Conservation (phyloP, 2,888 invertebrate species). For the Trissolcus japonicus region DNA sequence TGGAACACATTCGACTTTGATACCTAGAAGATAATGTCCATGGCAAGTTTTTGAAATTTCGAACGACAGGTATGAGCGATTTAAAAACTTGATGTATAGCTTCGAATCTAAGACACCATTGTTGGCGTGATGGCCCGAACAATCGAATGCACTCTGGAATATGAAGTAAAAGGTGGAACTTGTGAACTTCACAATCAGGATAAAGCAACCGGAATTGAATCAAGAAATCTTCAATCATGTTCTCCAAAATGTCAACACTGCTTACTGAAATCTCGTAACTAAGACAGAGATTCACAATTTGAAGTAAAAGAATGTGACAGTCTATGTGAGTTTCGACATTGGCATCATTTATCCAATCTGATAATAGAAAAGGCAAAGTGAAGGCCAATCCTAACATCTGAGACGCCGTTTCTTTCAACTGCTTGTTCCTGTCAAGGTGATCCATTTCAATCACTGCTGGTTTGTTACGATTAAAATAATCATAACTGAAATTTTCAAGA, state of each 20-base stretch:
- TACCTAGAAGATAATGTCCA: constrained; percentile 43
- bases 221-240: constrained; percentile 1
- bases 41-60: constrained; percentile 54
- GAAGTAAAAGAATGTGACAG: constrained; percentile 2
- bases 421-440: constrained; percentile 12
- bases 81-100: constrained; percentile 51
- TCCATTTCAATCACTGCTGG: constrained; percentile 26
- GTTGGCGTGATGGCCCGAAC: constrained; percentile 35
- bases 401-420: constrained; percentile 46
- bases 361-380: constrained; percentile 10
- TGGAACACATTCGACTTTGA: constrained; percentile 41
- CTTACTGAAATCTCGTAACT: constrained; percentile 2
- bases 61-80: constrained; percentile 48
- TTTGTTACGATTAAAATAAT: constrained; percentile 41
- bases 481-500: constrained; percentile 31
- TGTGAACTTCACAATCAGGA: constrained; percentile 5
- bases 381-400: constrained; percentile 12
- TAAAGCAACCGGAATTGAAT: not conserved
- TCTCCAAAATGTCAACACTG: not conserved
- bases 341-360: not conserved
- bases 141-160: not conserved
- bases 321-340: not conserved
- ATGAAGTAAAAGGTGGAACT: constrained; percentile 5
- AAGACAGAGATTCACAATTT: constrained; percentile 11
- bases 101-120: constrained; percentile 56